These are phyloP conservation scores for Toxonevra muliebris DNA, from an alignment of 2,888 invertebrate genomes.

Conservation along the genomic window DNA sequence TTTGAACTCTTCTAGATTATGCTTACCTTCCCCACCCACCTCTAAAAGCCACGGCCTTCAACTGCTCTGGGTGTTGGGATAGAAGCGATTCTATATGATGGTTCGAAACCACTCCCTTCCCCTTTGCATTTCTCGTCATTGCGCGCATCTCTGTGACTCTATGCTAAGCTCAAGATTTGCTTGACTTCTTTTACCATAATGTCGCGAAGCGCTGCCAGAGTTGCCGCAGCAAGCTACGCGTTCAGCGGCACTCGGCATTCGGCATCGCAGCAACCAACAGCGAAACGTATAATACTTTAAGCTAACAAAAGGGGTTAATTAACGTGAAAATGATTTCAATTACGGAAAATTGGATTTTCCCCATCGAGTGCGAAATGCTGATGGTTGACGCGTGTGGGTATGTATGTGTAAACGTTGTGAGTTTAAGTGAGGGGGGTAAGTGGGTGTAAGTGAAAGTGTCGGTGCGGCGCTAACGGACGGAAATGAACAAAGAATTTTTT, in stretches of 20 bases:
- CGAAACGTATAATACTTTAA: slow-evolving; percentile 37
- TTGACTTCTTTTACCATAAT: slow-evolving; percentile 3
- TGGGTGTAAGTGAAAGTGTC: slow-evolving; percentile 1
- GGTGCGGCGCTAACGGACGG: neutral
- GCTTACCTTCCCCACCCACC: too few relatives aligned
- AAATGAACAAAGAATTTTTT: slow-evolving; percentile 7
- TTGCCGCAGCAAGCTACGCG: neutral
- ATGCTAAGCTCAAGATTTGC: slow-evolving; percentile 8
- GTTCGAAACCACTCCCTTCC: neutral
- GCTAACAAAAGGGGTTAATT: slow-evolving; percentile 48
- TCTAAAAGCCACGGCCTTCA: too few relatives aligned
- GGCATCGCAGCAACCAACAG: slow-evolving; percentile 22
- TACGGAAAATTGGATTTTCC: slow-evolving; percentile 48
- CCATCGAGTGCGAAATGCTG: slow-evolving; percentile 27
- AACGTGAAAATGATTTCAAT: slow-evolving; percentile 50
- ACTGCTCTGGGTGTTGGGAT: neutral
- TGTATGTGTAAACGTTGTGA: neutral
- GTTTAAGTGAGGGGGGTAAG: slow-evolving; percentile 4
- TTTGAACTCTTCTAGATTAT: slow-evolving; percentile 6
- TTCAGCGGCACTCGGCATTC: slow-evolving; percentile 12
- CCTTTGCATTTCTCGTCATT: neutral
- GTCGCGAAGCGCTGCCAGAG: neutral
- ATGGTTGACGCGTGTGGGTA: slow-evolving; percentile 1
- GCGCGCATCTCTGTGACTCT: neutral
- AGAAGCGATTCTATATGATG: neutral